Percentiles rank a stretch among this genome's conserved stretches.
Evolutionary conservation across 1,140 invertebrate genomes (phyloP).

Genomic region (Diabrotica undecimpunctata): DNA sequence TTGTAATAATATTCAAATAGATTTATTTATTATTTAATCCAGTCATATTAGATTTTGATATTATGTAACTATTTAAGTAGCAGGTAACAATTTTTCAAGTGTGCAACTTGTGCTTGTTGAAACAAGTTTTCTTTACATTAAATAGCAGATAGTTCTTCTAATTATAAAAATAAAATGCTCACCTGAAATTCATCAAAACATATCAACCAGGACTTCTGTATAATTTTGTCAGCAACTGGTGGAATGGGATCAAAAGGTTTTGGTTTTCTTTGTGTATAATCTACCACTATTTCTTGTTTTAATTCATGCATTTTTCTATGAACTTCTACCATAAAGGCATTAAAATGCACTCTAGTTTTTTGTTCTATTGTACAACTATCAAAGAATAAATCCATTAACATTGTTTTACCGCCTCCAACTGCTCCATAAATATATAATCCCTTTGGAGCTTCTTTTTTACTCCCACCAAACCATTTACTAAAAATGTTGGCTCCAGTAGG

Average conservation of each 20-base stretch:
- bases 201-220: conserved; percentile 81
- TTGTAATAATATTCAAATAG: too few relatives aligned
- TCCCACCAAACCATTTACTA: conserved; percentile 49
- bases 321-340: conserved; percentile 96
- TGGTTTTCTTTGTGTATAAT: conserved; percentile 61
- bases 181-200: conserved; percentile 99
- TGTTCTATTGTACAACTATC: conserved; percentile 65
- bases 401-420: conserved; percentile 95
- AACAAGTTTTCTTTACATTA: too few relatives aligned
- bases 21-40: too few relatives aligned
- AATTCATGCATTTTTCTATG: conserved; percentile 81
- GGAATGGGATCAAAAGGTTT: conserved; percentile 91
- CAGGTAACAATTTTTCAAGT: too few relatives aligned
- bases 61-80: too few relatives aligned
- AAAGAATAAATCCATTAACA: conserved; percentile 98
- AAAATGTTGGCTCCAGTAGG: conserved; percentile 50
- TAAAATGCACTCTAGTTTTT: conserved; percentile 90
- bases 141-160: too few relatives aligned
- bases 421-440: conserved; percentile 82
- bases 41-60: too few relatives aligned
- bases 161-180: too few relatives aligned
- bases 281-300: conserved; percentile 67
- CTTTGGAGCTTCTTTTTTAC: conserved; percentile 57
- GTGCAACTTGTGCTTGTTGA: too few relatives aligned
- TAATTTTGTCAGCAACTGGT: conserved; percentile 85